phyloP scores from a whole-genome alignment of 2,113 vertebrate species.

The Scopus umbretta region DNA sequence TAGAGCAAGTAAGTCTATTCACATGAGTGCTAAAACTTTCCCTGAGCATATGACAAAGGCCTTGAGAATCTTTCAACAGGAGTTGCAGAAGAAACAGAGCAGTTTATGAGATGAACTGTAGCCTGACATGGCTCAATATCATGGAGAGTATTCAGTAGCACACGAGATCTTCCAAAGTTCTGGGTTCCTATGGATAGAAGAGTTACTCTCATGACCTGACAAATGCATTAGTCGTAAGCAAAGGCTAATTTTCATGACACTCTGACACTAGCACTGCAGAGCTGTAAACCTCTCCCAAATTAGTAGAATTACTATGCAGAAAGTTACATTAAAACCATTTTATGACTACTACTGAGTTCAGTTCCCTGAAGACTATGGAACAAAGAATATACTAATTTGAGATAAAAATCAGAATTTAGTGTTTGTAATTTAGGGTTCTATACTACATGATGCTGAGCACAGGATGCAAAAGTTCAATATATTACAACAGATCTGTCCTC shows the following conservation, averaged over 20 bases:
- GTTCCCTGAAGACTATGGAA: neutral
- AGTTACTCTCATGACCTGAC: neutral
- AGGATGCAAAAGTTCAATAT: neutral
- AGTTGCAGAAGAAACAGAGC: neutral
- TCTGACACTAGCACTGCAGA: neutral
- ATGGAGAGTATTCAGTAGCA: neutral
- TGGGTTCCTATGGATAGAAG: neutral
- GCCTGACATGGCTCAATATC: neutral
- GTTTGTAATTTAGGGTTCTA: neutral
- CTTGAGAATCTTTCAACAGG: neutral
- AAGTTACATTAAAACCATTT: neutral
- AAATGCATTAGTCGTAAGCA: neutral
- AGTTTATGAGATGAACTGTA: neutral
- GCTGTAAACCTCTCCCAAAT: neutral
- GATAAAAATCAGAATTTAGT: neutral
- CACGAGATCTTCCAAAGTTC: neutral
- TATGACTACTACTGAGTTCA: neutral
- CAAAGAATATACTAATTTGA: neutral
- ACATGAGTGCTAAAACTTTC: neutral
- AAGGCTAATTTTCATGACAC: neutral
- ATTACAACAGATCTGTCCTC: neutral
- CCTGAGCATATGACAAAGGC: neutral
- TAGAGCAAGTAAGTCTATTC: neutral
- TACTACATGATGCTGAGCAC: neutral
- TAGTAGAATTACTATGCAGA: neutral